Percentiles rank a stretch among this genome's conserved stretches.
Evolutionary conservation across 2,113 vertebrate species (phyloP).

Genomic region (Arizona elegans): DNA sequence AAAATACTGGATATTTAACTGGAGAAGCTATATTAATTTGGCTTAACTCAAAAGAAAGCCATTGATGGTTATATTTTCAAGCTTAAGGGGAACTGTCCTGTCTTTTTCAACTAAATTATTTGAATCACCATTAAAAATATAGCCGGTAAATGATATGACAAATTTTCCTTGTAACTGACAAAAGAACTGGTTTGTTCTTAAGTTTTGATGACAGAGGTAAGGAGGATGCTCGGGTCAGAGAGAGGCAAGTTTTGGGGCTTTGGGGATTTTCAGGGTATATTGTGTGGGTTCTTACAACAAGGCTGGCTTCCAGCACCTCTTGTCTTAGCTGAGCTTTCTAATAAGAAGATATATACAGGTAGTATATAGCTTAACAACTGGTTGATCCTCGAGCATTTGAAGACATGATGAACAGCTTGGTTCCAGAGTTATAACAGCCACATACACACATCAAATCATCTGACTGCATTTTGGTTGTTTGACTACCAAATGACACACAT

Average conservation of each 20-base stretch:
- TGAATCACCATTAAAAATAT: not conserved
- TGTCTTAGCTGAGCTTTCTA: not conserved
- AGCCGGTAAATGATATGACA: not conserved
- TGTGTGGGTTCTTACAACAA: not conserved
- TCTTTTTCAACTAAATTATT: not conserved
- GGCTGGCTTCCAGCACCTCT: no score
- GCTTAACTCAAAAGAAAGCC: not conserved
- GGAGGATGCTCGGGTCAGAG: not conserved
- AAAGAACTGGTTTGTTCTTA: not conserved
- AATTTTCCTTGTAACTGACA: not conserved
- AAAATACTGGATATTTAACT: slow-evolving; percentile 27
- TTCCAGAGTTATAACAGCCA: no score
- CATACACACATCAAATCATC: no score
- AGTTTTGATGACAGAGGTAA: not conserved
- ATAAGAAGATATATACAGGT: not conserved
- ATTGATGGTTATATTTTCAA: not conserved
- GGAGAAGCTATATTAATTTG: slow-evolving; percentile 20
- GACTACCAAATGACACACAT: no score
- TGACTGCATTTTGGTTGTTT: no score
- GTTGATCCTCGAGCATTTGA: no score
- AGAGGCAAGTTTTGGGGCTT: not conserved
- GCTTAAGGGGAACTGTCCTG: not conserved
- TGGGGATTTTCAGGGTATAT: not conserved
- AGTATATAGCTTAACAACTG: no score
- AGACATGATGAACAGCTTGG: no score